Conservation (phyloP, 2,888 invertebrate species). For the Heliconius charithonia region DNA sequence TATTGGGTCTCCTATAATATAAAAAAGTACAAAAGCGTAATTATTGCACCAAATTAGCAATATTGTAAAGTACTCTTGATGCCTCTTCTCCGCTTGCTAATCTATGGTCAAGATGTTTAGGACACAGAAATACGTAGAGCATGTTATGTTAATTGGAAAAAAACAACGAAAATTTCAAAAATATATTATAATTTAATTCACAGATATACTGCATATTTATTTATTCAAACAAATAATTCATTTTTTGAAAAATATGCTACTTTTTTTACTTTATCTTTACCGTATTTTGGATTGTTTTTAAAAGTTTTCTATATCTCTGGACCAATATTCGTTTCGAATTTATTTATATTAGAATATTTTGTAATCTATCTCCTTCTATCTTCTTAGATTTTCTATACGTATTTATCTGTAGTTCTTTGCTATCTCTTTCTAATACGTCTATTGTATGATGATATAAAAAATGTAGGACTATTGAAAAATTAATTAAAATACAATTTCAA, state of each 20-base stretch:
- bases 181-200: not conserved
- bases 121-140: slow-evolving; percentile 13
- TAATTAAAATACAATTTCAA: not conserved
- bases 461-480: not conserved
- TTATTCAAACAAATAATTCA: not conserved
- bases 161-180: slow-evolving; percentile 11
- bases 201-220: not conserved
- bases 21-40: not conserved
- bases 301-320: slow-evolving; percentile 53
- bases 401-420: slow-evolving; percentile 29
- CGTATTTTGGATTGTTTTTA: slow-evolving; percentile 3
- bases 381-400: slow-evolving; percentile 34
- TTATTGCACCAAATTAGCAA: not conserved
- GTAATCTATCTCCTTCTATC: slow-evolving; percentile 31
- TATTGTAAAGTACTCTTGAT: slow-evolving; percentile 7
- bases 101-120: slow-evolving; percentile 3
- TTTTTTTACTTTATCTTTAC: slow-evolving; percentile 14
- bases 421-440: slow-evolving; percentile 17
- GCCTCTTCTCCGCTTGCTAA: slow-evolving; percentile 15
- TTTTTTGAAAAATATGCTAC: not conserved
- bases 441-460: slow-evolving; percentile 5
- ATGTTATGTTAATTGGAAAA: not conserved
- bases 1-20: not conserved
- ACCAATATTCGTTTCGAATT: slow-evolving; percentile 74
- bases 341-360: slow-evolving; percentile 65